Percentiles rank a stretch among this genome's conserved stretches.
These are phyloP conservation scores for Leucophora obtusa DNA, from an alignment of 2,888 invertebrate species.

Conservation along the genomic window DNA sequence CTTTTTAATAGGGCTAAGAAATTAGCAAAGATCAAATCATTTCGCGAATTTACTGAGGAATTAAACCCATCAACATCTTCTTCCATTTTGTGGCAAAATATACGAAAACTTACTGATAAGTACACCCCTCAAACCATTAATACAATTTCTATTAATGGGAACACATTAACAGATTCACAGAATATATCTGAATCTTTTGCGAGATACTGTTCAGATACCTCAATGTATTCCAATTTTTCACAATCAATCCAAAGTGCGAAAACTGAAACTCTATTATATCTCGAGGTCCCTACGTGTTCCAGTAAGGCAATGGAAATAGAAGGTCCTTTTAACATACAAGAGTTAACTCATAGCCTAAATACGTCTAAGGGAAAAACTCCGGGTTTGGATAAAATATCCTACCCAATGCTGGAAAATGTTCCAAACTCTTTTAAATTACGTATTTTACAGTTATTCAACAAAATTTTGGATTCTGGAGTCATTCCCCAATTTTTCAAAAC, in stretches of 20 bases:
- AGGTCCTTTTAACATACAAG: too few species aligned
- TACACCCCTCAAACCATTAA: background rate
- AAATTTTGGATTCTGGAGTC: background rate
- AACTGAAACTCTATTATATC: conserved; percentile 3
- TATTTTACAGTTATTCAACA: conserved; percentile 1
- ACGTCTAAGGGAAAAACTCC: conserved; percentile 3
- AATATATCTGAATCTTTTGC: background rate
- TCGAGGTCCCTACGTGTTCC: background rate
- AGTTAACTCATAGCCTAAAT: too few species aligned
- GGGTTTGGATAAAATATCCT: conserved; percentile 21
- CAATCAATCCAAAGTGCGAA: background rate
- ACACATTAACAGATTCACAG: background rate
- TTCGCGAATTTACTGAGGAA: background rate
- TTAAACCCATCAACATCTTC: conserved; percentile 1
- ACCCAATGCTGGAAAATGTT: background rate
- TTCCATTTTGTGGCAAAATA: background rate
- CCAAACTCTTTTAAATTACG: background rate
- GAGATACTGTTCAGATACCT: background rate
- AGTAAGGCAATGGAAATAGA: background rate
- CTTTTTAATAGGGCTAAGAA: conserved; percentile 9
- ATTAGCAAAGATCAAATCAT: background rate
- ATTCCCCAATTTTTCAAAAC: conserved; percentile 38
- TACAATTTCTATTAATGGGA: background rate
- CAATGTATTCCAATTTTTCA: background rate
- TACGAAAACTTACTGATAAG: background rate